A percentile compares a stretch with the other conserved stretches of the same genome.
These are phyloP conservation scores for Mythimna albipuncta DNA, from an alignment of 2,888 invertebrate genomes.

Conservation along the genomic window DNA sequence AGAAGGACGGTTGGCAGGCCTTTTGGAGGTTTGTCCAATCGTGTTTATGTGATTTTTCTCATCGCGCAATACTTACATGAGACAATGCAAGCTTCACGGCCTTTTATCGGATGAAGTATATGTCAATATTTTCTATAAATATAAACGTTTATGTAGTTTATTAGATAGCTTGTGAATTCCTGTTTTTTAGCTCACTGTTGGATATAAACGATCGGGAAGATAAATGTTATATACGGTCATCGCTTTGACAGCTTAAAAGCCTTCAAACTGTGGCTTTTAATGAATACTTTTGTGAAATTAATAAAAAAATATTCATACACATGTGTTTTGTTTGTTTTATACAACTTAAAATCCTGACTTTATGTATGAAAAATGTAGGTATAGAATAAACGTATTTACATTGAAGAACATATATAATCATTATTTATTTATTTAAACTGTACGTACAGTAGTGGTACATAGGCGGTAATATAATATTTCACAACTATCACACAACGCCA, in stretches of 20 bases:
- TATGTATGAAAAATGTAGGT: no score
- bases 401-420: no score
- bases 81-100: conserved; percentile 84
- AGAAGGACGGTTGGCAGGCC: conserved; percentile 45
- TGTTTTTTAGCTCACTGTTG: conserved; percentile 84
- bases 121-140: conserved; percentile 88
- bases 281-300: conserved; percentile 90
- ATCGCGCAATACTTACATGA: conserved; percentile 78
- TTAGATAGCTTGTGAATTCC: conserved; percentile 87
- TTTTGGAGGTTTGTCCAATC: conserved; percentile 4
- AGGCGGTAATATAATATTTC: no score
- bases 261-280: conserved; percentile 90
- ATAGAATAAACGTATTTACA: no score
- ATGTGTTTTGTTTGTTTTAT: conserved; percentile 59
- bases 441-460: no score
- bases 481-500: no score
- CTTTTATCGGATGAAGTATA: conserved; percentile 83
- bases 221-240: conserved; percentile 77
- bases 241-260: conserved; percentile 90
- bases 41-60: conserved; percentile 48
- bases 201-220: conserved; percentile 73
- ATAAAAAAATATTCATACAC: conserved; percentile 88
- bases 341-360: conserved; percentile 17
- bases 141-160: conserved; percentile 85
- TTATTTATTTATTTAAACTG: no score